Conservation (phyloP, 2,797 vertebrate species). For the Tamandua tetradactyla region DNA sequence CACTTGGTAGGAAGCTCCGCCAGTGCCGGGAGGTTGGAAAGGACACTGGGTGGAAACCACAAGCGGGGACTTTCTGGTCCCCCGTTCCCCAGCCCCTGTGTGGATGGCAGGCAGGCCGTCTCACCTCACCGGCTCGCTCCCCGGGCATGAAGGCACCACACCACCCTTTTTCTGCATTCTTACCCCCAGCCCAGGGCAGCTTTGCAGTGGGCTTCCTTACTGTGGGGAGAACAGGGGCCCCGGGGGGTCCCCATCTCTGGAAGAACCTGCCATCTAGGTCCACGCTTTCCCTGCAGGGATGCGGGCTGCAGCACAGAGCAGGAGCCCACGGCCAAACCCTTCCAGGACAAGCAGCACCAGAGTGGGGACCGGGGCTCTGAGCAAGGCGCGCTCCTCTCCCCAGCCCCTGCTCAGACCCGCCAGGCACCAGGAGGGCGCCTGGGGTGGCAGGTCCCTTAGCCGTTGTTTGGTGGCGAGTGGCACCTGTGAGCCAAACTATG, state of each 20-base stretch:
- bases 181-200: not conserved
- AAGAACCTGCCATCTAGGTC: not conserved
- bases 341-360: not conserved
- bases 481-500: not conserved
- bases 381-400: not conserved
- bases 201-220: not conserved
- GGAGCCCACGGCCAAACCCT: not conserved
- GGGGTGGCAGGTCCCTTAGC: not conserved
- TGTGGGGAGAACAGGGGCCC: not conserved
- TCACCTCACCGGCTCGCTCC: not conserved
- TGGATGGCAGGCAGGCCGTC: not conserved
- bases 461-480: not conserved
- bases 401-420: not conserved
- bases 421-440: not conserved
- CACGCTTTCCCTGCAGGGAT: not conserved
- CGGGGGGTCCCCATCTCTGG: not conserved
- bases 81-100: not conserved
- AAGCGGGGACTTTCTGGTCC: not conserved
- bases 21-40: no score
- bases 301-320: not conserved
- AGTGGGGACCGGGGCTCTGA: not conserved
- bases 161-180: not conserved
- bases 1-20: not conserved
- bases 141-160: not conserved
- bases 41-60: not conserved